Evolutionary conservation across 2,113 vertebrate species (phyloP), one percentile per base, ranked within the genome.

Genomic region (Atractosteus spatula): DNA sequence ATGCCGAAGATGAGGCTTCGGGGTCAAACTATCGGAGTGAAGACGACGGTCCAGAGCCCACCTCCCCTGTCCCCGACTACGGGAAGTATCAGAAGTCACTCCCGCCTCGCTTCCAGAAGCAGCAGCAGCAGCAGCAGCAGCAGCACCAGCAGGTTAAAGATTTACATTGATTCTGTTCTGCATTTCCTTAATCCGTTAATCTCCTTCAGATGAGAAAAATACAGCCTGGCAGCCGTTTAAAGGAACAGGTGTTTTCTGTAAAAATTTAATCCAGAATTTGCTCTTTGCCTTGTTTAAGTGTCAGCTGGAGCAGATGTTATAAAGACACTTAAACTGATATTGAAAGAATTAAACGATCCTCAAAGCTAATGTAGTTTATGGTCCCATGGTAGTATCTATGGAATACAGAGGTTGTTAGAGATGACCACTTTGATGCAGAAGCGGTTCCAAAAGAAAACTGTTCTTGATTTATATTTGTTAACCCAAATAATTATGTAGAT

Each of bases 31-130:
- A 88, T 73, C 89, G 88, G 77, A 91, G 87, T 63, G 95, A 94
- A 7, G 97, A 97, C 8, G 95, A 97, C 42, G 74, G 80, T 56
- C 82, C 84, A 41, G 96, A 97, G 77, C 83, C 92, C 0, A 81
- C 88, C 2, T 96, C 95, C 0, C 94, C 96, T 0, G 80, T 87
- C 14, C 94, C 92, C 44, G 97, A 98, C n/a, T 94, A 94, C 72
- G 81, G 44, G 75, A 94, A 95, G 71, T 94, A 91, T 59, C 94
- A 94, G 76, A 99, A 98, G 76, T 85, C 94, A 1, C 83, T 97
- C 43, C 93, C 97, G 2, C 95, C 97, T 0, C 90, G 97, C 8
- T 98, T 98, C 80, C 97, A 97, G 81, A 95, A 95, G 73, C 96
- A 93, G 71, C 88, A 89, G 64, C 88, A 88, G 70, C 88, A 90